These are phyloP conservation scores for Leucoraja erinaceus DNA, from an alignment of 2,113 vertebrate genomes.

Conservation along the genomic window DNA sequence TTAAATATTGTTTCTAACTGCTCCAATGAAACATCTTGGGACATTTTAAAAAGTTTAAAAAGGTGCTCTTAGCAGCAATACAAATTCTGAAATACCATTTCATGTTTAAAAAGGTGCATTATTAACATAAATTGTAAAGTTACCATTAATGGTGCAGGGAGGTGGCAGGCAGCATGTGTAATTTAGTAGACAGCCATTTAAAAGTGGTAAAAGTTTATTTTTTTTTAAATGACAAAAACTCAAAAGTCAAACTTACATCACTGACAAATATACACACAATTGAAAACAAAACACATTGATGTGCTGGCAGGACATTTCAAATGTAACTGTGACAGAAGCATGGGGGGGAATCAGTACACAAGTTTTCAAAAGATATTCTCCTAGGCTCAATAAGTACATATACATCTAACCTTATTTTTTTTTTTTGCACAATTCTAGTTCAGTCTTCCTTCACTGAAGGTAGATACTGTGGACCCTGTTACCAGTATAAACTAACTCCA, in stretches of 20 bases:
- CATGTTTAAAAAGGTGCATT: not conserved
- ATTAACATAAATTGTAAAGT: not conserved
- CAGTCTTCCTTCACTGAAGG: conserved; percentile 55
- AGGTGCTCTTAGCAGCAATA: no score
- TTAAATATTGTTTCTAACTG: no score
- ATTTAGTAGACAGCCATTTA: not conserved
- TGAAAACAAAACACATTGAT: conserved; percentile 41
- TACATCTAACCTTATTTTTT: conserved; percentile 42
- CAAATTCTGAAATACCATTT: not conserved
- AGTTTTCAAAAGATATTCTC: conserved; percentile 50
- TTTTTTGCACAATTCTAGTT: conserved; percentile 44
- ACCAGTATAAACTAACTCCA: conserved; percentile 35
- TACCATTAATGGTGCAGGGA: not conserved
- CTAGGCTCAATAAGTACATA: conserved; percentile 51
- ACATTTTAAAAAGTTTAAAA: no score
- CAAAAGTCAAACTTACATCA: conserved; percentile 45
- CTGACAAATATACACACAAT: conserved; percentile 45
- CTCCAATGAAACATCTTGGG: no score
- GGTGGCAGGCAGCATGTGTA: not conserved
- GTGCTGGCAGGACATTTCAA: conserved; percentile 38
- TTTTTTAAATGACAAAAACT: conserved; percentile 39
- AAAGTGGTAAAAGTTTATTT: conserved; percentile 36
- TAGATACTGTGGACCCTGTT: conserved; percentile 43
- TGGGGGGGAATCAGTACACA: not conserved
- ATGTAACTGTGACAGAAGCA: conserved; percentile 43